phyloP scores from a whole-genome alignment of 64 coral and sea anemone genomes.

The Dendronephthya gigantea region DNA sequence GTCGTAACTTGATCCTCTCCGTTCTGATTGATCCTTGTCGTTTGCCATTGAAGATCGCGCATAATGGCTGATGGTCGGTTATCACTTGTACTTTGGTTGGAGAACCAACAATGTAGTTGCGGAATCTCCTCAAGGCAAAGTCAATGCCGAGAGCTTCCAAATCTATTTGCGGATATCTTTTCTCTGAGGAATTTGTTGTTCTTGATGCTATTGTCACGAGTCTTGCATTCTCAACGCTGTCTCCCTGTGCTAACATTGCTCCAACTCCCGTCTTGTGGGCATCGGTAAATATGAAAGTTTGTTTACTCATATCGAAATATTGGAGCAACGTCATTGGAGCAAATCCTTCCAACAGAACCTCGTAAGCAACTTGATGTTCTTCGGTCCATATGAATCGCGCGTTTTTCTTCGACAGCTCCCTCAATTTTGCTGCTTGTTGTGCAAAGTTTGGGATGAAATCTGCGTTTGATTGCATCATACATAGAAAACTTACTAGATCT shows the following conservation, averaged over 20 bases:
- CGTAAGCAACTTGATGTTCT: background rate
- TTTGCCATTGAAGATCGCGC: background rate
- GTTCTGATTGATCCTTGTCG: too few relatives aligned
- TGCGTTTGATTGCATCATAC: background rate
- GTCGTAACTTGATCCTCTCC: too few relatives aligned
- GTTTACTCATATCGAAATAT: too few relatives aligned
- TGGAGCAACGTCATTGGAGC: too few relatives aligned
- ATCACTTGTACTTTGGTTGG: background rate
- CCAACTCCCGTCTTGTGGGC: too few relatives aligned
- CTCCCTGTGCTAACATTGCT: too few relatives aligned
- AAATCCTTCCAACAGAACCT: background rate
- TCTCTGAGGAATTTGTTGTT: background rate
- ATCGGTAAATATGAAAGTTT: too few relatives aligned
- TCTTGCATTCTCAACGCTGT: background rate
- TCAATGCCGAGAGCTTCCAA: background rate
- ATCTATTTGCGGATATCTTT: background rate
- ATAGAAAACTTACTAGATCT: background rate
- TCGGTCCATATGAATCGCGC: background rate
- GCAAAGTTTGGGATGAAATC: background rate
- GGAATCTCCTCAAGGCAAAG: background rate
- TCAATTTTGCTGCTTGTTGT: background rate
- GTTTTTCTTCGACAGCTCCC: background rate
- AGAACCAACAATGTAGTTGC: background rate
- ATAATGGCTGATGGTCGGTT: background rate
- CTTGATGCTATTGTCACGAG: background rate